Base-by-base conservation (phyloP, 1,140 invertebrate species). In the Dysdera silvatica region DNA sequence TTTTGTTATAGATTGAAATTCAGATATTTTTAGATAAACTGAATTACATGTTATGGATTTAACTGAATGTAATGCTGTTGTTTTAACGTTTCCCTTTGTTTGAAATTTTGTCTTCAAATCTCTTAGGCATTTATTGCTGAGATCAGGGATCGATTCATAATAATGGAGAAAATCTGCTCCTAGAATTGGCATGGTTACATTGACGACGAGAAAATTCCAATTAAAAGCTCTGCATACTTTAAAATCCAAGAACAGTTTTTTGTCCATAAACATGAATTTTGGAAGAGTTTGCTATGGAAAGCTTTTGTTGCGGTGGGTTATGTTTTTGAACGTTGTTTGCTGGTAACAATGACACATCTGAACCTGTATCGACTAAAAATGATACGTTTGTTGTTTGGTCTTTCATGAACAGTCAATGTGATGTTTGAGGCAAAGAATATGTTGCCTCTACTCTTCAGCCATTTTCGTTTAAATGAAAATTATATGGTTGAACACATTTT, bases 121-220 rank as follows among this genome's bases (percentile, higher is more conserved):
- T 12, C 10, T 33, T 10, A 66, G 12, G 16, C 40, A 40, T 48
- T 47, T 56, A 18, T 49, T 12, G 3, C 33, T 14, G 5, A 67
- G 43, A 33, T 66, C 32, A 12, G 53, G 51, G 5, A 43, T 14
- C 10, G 66, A 35, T 53, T 65, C 23, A 40, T 55, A 65, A 58
- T 59, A 33, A 37, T 51, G 31, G 20, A 67, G 29, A 29, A 67
- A 64, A 66, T 66, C 62, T 14, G 62, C 63, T 37, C 62, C 62
- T 12, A 66, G 14, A 16, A 66, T 66, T 0, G 48, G 43, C 24
- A 14, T 16, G 29, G 2, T 16, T 0, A 66, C 33, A 45, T 67
- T 33, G 2, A 31, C 35, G 23, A 58, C 12, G 3, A 66, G 10
- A 49, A 66, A 66, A 3, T 16, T 35, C 41, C 52, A 67, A 8